Percentiles rank a stretch among this genome's conserved stretches.
These are phyloP conservation scores for Callaeas wilsoni DNA, from an alignment of 2,113 vertebrate genomes.

Conservation along the genomic window DNA sequence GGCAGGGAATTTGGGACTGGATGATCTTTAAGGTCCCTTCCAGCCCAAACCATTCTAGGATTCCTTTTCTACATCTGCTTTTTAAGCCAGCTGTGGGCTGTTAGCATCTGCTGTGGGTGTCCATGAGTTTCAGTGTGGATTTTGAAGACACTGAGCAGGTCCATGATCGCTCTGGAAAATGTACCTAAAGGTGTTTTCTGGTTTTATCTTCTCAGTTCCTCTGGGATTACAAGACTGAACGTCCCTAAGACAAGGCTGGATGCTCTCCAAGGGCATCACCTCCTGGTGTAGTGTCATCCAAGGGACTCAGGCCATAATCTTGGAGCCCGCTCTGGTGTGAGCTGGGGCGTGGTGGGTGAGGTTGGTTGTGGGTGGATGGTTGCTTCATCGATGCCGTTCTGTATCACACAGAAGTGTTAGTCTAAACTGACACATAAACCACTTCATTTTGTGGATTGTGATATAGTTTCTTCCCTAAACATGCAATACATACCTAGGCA, in stretches of 20 bases:
- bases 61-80: not conserved
- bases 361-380: not conserved
- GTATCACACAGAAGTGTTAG: not conserved
- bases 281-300: not conserved
- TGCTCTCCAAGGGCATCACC: not conserved
- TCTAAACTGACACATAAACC: not conserved
- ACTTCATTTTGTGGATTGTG: not conserved
- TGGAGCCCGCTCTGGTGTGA: not conserved
- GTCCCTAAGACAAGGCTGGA: fast-evolving
- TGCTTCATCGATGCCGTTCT: not conserved
- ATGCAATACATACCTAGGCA: not conserved
- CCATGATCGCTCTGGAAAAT: not conserved
- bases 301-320: fast-evolving
- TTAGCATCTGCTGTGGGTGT: not conserved
- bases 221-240: not conserved
- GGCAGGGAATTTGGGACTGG: not conserved
- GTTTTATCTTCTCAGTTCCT: not conserved
- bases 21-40: not conserved
- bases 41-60: not conserved
- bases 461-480: fast-evolving
- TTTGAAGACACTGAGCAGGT: not conserved
- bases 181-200: not conserved
- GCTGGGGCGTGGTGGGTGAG: fast-evolving
- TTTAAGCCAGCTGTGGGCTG: not conserved
- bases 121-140: not conserved